Percentiles rank a stretch among this genome's conserved stretches.
Conservation (phyloP, 2,888 invertebrate genomes). For the Tenthredo livida region DNA sequence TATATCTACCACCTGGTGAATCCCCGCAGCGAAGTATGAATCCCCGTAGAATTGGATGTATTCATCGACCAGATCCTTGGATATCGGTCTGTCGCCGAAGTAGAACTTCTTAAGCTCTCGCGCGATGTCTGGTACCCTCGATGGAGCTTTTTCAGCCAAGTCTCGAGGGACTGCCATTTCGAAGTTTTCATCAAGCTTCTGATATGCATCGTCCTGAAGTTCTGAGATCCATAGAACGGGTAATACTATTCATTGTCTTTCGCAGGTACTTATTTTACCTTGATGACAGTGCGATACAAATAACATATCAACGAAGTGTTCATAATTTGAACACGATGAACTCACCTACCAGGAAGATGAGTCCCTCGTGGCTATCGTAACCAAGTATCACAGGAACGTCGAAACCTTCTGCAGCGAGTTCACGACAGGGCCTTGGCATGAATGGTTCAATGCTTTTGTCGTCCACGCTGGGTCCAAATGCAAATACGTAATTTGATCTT, state of each 20-base stretch:
- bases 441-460: constrained; percentile 58
- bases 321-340: neutral
- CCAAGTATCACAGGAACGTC: constrained; percentile 80
- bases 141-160: constrained; percentile 69
- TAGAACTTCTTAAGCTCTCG: constrained; percentile 78
- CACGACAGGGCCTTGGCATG: constrained; percentile 70
- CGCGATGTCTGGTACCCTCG: constrained; percentile 68
- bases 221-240: neutral
- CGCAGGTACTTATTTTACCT: neutral
- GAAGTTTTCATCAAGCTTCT: constrained; percentile 69
- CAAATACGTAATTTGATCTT: neutral
- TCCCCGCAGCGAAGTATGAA: constrained; percentile 78
- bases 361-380: constrained; percentile 79
- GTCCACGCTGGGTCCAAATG: constrained; percentile 60
- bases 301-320: neutral
- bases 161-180: constrained; percentile 75
- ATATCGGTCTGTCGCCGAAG: constrained; percentile 76
- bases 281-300: neutral
- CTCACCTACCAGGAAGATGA: constrained; percentile 63
- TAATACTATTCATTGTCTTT: neutral
- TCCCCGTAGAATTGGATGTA: constrained; percentile 80
- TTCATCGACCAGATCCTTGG: constrained; percentile 72
- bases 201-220: constrained; percentile 43
- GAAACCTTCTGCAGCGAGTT: constrained; percentile 68
- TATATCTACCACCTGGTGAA: constrained; percentile 75